Base-by-base conservation (phyloP, 92 coral and sea anemone genomes). In the Parazoanthus darwini region DNA sequence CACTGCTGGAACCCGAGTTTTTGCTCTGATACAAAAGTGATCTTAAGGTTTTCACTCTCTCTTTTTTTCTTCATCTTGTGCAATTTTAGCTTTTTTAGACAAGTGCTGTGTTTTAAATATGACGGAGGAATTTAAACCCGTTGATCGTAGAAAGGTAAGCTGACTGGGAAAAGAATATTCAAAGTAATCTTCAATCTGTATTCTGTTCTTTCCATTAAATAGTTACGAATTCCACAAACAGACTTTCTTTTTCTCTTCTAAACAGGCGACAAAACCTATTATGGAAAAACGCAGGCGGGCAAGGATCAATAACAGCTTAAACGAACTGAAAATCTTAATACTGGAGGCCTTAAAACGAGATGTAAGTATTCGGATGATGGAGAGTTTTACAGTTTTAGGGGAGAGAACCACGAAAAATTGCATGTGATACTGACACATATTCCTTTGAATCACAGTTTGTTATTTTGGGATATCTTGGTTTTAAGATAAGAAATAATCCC, bases 241-340 rank as follows among this genome's bases (percentile, higher is more conserved):
- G 9, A 36, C 43, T 26, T 29, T 81, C 11, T 48, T 54, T 54
- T 29, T 46, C 18, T 88, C 74, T 78, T 36, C 33, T 51, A 82
- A 88, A 66, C 89, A 94, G 97, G 93, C 97, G 1, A 92, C 97
- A 33, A 94, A 94, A 77, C 97, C 97, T 38, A 91, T 94, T 75
- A 94, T 94, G 97, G 97, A 94, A 80, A 94, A 94, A 74, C 86
- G 94, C 5, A 63, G 97, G 73, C 81, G 97, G 74, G 97, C 94
- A 15, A 82, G 97, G 66, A 94, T 94, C 75, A 94, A 94, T 88
- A 92, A 87, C 80, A 94, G 97, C 58, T 82, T 94, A 38, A 92
- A 94, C 86, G 97, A 94, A 80, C 81, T 94, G 5, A 94, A 94
- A 85, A 44, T 85, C 54, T 81, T 94, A 23, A 93, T 94, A 46